These are phyloP conservation scores for Florisuga fusca DNA, from an alignment of 2,797 vertebrate genomes.

Conservation along the genomic window DNA sequence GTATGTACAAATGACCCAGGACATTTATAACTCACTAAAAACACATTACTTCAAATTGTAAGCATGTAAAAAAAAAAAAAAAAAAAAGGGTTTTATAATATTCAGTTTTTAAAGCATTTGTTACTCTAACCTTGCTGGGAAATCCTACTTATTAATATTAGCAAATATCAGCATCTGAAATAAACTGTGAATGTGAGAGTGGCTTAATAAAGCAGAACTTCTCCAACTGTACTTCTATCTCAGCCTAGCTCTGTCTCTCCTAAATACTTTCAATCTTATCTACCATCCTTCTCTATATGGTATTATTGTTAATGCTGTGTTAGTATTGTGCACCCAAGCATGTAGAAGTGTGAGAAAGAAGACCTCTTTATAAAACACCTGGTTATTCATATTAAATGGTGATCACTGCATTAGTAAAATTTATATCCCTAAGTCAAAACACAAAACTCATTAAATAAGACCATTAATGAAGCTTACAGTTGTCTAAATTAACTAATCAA, in stretches of 20 bases:
- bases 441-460: not conserved
- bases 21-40: constrained; percentile 79
- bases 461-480: not conserved
- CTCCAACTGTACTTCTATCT: not conserved
- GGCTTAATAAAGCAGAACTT: not conserved
- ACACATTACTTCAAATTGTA: constrained; percentile 79
- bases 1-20: constrained; percentile 85
- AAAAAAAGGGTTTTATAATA: not conserved
- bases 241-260: not conserved
- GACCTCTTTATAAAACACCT: not conserved
- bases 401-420: not conserved
- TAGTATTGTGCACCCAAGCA: not conserved
- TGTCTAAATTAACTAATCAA: not conserved
- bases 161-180: not conserved
- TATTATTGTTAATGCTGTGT: not conserved
- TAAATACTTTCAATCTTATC: not conserved
- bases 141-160: not conserved
- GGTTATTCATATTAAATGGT: not conserved
- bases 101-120: not conserved
- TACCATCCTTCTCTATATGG: not conserved
- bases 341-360: not conserved
- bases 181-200: not conserved
- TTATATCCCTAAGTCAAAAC: not conserved
- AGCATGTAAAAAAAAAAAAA: constrained; percentile 22
- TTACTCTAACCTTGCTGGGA: not conserved